Conservation (phyloP, 2,113 vertebrate species). For the Paedocypris sp. region DNA sequence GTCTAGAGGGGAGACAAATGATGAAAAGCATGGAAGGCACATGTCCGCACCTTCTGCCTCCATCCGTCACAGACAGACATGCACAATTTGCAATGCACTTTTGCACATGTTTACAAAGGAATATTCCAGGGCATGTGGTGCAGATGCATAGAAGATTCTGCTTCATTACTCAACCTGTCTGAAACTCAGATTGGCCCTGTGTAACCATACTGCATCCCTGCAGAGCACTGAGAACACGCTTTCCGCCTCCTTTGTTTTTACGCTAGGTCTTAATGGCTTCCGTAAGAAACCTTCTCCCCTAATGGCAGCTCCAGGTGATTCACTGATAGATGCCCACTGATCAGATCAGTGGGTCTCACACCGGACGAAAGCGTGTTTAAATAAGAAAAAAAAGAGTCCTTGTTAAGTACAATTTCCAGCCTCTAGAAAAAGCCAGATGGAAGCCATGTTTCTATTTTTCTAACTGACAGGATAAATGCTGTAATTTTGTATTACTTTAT, state of each 20-base stretch:
- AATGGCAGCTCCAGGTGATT: constrained; percentile 1
- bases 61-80: background rate
- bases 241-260: background rate
- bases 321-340: background rate
- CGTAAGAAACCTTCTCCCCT: background rate
- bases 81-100: background rate
- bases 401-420: background rate
- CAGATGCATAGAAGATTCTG: background rate
- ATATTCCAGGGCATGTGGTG: background rate
- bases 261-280: constrained; percentile 1
- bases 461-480: background rate
- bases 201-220: constrained; percentile 1
- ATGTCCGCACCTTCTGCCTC: background rate
- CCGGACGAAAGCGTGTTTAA: background rate
- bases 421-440: background rate
- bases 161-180: constrained; percentile 8
- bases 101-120: background rate
- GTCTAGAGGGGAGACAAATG: background rate
- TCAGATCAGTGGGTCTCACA: background rate
- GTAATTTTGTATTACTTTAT: background rate
- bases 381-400: background rate
- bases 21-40: background rate
- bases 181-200: background rate
- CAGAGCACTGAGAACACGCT: background rate
- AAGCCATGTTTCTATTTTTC: background rate